Conservation (phyloP, 2,888 invertebrate genomes). For the Schizaphis graminum region DNA sequence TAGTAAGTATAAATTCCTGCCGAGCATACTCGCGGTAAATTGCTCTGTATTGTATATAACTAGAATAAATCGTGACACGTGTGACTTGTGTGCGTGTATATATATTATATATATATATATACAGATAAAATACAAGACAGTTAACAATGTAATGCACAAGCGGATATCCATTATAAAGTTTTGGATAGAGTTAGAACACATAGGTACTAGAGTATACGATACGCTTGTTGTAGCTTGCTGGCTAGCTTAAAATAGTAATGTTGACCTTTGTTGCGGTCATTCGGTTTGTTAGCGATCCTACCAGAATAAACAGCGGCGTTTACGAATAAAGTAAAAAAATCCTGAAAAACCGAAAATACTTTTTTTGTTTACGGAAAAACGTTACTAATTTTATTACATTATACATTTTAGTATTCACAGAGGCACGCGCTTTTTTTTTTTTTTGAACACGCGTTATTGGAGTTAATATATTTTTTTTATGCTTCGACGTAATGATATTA, state of each 20-base stretch:
- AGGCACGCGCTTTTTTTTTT: not conserved
- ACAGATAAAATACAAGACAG: not conserved
- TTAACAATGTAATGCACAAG: not conserved
- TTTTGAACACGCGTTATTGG: not conserved
- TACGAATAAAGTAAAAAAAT: not conserved
- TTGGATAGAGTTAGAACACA: not conserved
- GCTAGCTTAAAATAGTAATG: not conserved
- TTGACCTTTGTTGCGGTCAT: not conserved
- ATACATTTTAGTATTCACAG: not conserved
- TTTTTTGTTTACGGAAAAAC: not conserved
- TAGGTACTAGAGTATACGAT: not conserved
- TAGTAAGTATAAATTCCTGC: not conserved
- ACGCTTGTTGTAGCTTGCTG: not conserved
- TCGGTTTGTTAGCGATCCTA: not conserved
- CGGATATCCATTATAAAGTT: constrained; percentile 2
- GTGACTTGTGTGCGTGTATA: not conserved
- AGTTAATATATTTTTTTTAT: not conserved
- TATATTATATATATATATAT: not conserved
- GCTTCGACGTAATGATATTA: not conserved
- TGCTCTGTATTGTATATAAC: not conserved
- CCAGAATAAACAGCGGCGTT: not conserved
- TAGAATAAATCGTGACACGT: not conserved
- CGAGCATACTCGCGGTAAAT: not conserved
- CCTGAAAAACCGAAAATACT: not conserved
- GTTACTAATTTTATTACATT: not conserved